A percentile compares a stretch with the other conserved stretches of the same genome.
Evolutionary conservation across 2,888 invertebrate species (phyloP).

Genomic region (Apoderus coryli): DNA sequence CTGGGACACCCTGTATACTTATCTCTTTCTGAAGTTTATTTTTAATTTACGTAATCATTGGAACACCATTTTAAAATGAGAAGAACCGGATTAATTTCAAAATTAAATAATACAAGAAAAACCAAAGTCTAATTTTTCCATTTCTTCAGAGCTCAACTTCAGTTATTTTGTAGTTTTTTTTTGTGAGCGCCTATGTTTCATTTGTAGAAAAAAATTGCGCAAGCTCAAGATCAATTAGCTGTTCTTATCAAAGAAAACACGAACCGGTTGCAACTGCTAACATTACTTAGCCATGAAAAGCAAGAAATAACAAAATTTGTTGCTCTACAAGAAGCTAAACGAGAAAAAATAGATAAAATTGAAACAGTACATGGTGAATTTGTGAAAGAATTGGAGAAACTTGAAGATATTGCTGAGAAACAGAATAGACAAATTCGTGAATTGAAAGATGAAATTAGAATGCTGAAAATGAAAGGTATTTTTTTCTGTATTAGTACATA

Average conservation of each 20-base stretch:
- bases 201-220: conserved; percentile 26
- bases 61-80: too few species aligned
- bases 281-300: conserved; percentile 40
- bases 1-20: too few species aligned
- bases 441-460: conserved; percentile 24
- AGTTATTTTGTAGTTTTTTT: too few species aligned
- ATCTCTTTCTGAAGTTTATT: too few species aligned
- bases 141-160: too few species aligned
- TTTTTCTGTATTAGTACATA: too few species aligned
- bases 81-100: too few species aligned
- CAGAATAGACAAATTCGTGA: conserved; percentile 30
- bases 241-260: conserved; percentile 38
- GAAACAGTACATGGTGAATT: conserved; percentile 25
- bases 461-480: conserved; percentile 27
- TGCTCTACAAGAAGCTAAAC: conserved; percentile 27
- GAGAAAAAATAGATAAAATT: conserved; percentile 24
- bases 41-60: too few species aligned
- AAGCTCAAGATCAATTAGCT: conserved; percentile 31
- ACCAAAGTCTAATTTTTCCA: too few species aligned
- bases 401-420: conserved; percentile 28
- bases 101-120: too few species aligned
- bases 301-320: conserved; percentile 33
- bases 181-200: conserved; percentile 13
- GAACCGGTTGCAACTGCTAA: conserved; percentile 38
- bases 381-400: conserved; percentile 29